Percentiles rank a stretch among this genome's conserved stretches.
phyloP scores from a whole-genome alignment of 2,113 vertebrate species.

The Bufo bufo region DNA sequence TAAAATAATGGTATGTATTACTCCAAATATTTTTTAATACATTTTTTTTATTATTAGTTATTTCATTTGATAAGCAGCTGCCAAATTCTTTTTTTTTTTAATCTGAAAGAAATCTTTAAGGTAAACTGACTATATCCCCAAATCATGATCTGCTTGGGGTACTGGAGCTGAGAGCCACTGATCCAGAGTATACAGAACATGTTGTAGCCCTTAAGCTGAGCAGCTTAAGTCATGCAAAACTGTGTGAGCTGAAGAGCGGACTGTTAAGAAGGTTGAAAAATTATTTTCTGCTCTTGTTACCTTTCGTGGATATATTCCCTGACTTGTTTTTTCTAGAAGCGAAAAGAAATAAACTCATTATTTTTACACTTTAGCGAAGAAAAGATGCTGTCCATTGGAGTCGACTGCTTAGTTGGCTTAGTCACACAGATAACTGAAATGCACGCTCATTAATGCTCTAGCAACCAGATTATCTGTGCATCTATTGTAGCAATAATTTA shows the following conservation, averaged over 20 bases:
- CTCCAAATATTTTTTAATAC: too few relatives aligned
- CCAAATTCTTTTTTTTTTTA: too few relatives aligned
- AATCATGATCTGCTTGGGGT: too few relatives aligned
- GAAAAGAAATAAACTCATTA: constrained; percentile 58
- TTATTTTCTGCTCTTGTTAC: constrained; percentile 68
- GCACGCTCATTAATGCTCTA: neutral
- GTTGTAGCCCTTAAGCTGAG: neutral
- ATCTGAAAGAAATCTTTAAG: too few relatives aligned
- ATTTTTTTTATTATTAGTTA: too few relatives aligned
- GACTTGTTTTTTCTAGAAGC: constrained; percentile 81
- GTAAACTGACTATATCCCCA: too few relatives aligned
- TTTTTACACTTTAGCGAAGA: neutral
- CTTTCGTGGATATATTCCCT: constrained; percentile 80
- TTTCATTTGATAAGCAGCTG: too few relatives aligned
- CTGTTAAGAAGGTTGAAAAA: constrained; percentile 34
- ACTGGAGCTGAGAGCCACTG: neutral
- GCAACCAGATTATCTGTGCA: neutral
- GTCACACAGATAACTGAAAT: neutral
- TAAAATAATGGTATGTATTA: too few relatives aligned
- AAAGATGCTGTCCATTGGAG: neutral
- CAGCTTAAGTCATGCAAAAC: constrained; percentile 15
- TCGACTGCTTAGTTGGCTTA: neutral
- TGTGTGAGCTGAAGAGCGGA: constrained; percentile 13
- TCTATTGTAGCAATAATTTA: neutral
- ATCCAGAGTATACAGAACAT: neutral